Evolutionary conservation across 1,140 invertebrate genomes (phyloP).

Genomic region (Diabrotica virgifera): DNA sequence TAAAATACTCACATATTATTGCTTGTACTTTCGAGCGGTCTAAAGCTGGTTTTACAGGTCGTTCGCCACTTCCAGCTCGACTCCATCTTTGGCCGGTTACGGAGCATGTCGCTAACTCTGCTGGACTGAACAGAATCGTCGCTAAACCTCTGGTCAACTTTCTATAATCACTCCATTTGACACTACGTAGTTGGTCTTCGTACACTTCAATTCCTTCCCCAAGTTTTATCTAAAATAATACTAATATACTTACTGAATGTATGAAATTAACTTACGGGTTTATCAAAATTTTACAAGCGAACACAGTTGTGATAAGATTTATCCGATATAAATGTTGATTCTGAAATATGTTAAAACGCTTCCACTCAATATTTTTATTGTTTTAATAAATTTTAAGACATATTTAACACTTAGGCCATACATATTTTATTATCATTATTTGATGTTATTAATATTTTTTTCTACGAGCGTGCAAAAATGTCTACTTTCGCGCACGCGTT

Average conservation of each 20-base stretch:
- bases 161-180: conserved; percentile 71
- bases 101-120: conserved; percentile 68
- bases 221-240: conserved; percentile 59
- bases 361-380: too few relatives aligned
- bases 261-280: background rate
- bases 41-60: conserved; percentile 69
- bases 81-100: conserved; percentile 73
- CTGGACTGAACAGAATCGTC: conserved; percentile 69
- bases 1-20: conserved; percentile 57
- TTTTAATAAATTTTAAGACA: too few relatives aligned
- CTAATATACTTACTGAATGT: background rate
- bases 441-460: too few relatives aligned
- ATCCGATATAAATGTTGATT: too few relatives aligned
- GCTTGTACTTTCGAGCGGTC: conserved; percentile 69
- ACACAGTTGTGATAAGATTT: too few relatives aligned
- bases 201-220: conserved; percentile 69
- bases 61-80: conserved; percentile 63
- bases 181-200: conserved; percentile 64
- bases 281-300: background rate
- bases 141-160: conserved; percentile 69
- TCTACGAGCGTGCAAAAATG: too few relatives aligned
- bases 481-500: too few relatives aligned
- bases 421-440: too few relatives aligned
- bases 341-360: too few relatives aligned
- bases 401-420: too few relatives aligned